Conservation (phyloP, 2,888 invertebrate species). For the Drosophila leonis region DNA sequence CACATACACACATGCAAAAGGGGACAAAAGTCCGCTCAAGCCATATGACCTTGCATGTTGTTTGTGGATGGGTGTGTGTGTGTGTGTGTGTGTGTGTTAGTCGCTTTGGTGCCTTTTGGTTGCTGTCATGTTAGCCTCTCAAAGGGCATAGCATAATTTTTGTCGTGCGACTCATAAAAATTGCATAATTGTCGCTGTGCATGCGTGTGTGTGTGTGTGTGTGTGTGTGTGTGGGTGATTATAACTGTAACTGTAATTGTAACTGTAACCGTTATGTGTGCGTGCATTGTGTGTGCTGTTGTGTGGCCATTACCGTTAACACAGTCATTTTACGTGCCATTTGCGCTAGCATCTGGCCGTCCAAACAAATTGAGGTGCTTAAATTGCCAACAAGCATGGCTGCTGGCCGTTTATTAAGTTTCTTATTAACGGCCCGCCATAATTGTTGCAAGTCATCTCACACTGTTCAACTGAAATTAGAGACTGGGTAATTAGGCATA, state of each 20-base stretch:
- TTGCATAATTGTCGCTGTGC: slow-evolving; percentile 67
- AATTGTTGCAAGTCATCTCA: slow-evolving; percentile 27
- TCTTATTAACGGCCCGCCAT: slow-evolving; percentile 41
- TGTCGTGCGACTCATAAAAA: slow-evolving; percentile 66
- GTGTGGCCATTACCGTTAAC: slow-evolving; percentile 56
- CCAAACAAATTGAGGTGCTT: slow-evolving; percentile 56
- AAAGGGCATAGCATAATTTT: slow-evolving; percentile 63
- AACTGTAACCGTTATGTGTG: slow-evolving; percentile 15
- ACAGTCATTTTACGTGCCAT: slow-evolving; percentile 63
- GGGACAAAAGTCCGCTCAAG: slow-evolving; percentile 21
- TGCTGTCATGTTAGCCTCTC: slow-evolving; percentile 43
- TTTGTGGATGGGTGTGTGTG: slow-evolving; percentile 8
- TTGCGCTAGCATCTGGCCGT: slow-evolving; percentile 66
- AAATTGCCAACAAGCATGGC: slow-evolving; percentile 39
- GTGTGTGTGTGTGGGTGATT: slow-evolving; percentile 6
- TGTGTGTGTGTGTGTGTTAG: slow-evolving; percentile 6
- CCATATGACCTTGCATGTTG: slow-evolving; percentile 43
- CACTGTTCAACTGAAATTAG: slow-evolving; percentile 6
- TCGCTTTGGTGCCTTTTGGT: slow-evolving; percentile 37
- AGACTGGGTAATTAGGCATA: slow-evolving; percentile 31
- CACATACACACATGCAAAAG: slow-evolving; percentile 23
- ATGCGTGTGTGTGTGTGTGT: slow-evolving; percentile 12
- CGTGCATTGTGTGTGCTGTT: slow-evolving; percentile 21
- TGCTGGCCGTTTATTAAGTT: slow-evolving; percentile 48
- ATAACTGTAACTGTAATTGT: slow-evolving; percentile 32